Conservation (phyloP, 2,113 vertebrate species). For the Vulpes vulpes region DNA sequence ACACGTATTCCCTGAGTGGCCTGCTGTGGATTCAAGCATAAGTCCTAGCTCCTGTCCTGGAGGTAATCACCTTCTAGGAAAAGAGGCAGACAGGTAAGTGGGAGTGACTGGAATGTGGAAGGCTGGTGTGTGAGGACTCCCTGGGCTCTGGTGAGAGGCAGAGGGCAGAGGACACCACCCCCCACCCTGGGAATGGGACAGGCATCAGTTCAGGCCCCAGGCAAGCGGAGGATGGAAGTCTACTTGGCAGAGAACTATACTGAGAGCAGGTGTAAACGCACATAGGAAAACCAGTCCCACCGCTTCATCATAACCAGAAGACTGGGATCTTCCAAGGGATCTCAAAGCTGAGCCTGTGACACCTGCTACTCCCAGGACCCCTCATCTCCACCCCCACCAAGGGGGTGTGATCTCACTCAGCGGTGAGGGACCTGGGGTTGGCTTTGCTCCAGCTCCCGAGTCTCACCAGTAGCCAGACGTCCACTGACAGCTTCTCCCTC, state of each 20-base stretch:
- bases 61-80: not conserved
- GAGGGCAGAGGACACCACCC: not conserved
- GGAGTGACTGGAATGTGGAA: not conserved
- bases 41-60: not conserved
- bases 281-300: not conserved
- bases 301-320: not conserved
- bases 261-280: not conserved
- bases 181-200: not conserved
- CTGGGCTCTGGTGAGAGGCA: fast-evolving
- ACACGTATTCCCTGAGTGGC: not conserved
- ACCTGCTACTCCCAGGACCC: not conserved
- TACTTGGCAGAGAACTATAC: not conserved
- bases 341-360: not conserved
- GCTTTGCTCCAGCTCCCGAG: not conserved
- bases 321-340: not conserved
- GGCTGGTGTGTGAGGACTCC: not conserved
- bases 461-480: fast-evolving
- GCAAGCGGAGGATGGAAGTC: not conserved
- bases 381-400: not conserved
- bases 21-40: not conserved
- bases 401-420: not conserved
- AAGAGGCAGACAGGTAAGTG: not conserved
- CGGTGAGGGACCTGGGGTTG: fast-evolving
- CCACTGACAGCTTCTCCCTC: not conserved
- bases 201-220: not conserved